Evolutionary conservation across 1,140 invertebrate genomes (phyloP).

Genomic region (Ladona fulva): DNA sequence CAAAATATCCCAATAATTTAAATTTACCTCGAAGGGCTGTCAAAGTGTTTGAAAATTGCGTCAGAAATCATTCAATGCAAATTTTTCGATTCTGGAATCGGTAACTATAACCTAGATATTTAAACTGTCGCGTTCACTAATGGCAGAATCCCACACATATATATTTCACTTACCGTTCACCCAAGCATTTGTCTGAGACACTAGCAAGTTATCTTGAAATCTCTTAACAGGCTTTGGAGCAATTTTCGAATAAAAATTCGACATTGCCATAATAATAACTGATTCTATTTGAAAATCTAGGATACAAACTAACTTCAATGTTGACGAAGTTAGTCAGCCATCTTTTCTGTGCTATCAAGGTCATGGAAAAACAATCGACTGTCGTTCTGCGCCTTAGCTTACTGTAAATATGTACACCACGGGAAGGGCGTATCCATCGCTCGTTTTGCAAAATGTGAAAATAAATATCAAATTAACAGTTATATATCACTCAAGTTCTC

Average conservation of each 20-base stretch:
- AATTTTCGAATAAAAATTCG: constrained; percentile 63
- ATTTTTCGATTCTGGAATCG: too few species aligned
- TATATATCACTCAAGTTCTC: too few species aligned
- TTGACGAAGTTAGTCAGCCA: constrained; percentile 4
- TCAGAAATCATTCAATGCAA: too few species aligned
- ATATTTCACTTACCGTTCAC: constrained; percentile 59
- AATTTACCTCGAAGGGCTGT: too few species aligned
- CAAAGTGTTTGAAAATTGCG: too few species aligned
- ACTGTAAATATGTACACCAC: background rate
- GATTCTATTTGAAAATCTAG: background rate
- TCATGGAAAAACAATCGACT: background rate
- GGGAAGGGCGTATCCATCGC: background rate
- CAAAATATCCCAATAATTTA: too few species aligned
- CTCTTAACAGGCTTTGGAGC: constrained; percentile 54
- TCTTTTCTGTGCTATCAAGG: background rate
- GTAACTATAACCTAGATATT: too few species aligned
- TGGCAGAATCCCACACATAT: background rate
- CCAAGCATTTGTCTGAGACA: constrained; percentile 71
- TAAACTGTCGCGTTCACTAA: background rate
- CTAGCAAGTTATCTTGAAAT: constrained; percentile 57
- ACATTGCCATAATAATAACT: constrained; percentile 40
- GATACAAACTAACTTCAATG: background rate
- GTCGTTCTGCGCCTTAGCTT: background rate
- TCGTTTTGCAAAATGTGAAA: background rate
- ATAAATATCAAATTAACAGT: too few species aligned